Percentiles rank a stretch among this genome's conserved stretches.
These are phyloP conservation scores for Channallabes apus DNA, from an alignment of 2,797 vertebrate genomes.

Conservation along the genomic window DNA sequence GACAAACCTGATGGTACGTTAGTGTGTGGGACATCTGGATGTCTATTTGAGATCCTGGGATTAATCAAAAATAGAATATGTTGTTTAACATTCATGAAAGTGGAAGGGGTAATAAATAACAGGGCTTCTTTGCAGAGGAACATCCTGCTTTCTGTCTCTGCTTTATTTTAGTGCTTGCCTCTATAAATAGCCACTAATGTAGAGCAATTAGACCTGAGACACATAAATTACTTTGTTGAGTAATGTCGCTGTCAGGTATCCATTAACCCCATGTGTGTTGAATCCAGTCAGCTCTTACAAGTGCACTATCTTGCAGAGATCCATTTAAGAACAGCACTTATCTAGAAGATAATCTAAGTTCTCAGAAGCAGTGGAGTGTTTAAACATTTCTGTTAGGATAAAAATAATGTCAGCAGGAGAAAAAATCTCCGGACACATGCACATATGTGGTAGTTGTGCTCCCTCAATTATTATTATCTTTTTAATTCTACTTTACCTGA, in stretches of 20 bases:
- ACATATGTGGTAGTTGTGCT: not conserved
- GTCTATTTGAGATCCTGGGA: not conserved
- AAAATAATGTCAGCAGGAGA: not conserved
- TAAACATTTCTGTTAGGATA: not conserved
- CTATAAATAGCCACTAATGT: conserved; percentile 64
- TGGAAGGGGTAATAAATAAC: conserved; percentile 31
- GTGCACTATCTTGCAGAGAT: not conserved
- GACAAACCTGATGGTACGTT: conserved; percentile 90
- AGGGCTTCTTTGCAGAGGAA: conserved; percentile 10
- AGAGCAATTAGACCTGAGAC: conserved; percentile 47
- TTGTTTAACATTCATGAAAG: not conserved
- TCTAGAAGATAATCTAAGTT: not conserved
- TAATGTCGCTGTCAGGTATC: conserved; percentile 51
- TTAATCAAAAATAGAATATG: not conserved
- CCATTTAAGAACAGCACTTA: not conserved
- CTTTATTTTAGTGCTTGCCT: conserved; percentile 57
- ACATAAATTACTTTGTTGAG: conserved; percentile 40
- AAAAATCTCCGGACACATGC: not conserved
- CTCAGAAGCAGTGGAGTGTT: not conserved
- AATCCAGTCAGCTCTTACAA: not conserved
- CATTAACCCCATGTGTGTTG: conserved; percentile 39
- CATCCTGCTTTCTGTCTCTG: conserved; percentile 47
- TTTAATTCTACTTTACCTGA: no score
- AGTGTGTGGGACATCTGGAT: not conserved
- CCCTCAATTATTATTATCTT: not conserved